Evolutionary conservation across 2,888 invertebrate genomes (phyloP), one percentile per base, ranked within the genome.

Genomic region (Campoplex nolae): DNA sequence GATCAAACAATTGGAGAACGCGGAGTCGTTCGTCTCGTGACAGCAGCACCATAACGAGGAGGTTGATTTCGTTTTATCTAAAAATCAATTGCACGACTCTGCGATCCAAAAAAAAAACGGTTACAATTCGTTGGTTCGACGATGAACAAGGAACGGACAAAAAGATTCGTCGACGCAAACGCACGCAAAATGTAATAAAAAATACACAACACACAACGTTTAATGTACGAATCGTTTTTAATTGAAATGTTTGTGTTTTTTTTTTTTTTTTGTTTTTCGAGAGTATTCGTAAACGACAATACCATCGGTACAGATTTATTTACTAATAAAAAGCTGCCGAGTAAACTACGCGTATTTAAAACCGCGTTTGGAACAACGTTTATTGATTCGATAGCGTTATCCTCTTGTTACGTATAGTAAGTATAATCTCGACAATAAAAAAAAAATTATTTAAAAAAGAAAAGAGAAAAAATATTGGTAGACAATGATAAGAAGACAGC

Each of bases 211-310:
- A 84, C 70, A 62, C 23, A 23, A 23, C 62, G 74, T 74, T 81
- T 88, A 88, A 85, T 87, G 90, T 92, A 91, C 86, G 90, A 92
- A 92, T 92, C 89, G 90, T 89, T 91, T 92, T 93, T 92, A 92
- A 92, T 92, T 93, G 91, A 92, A 93, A 93, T 91, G 91, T 91
- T 51, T 76, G 62, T 68, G 71, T 38, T 38, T 38, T 38, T 71
- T 42, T 68, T 54, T 38, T 74, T 56, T 48, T 65, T 48, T 54
- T 76, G 70, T 75, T 74, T 54, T 71, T 92, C 89, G 90, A 92
- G 90, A 65, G 91, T 92, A 93, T 92, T 92, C 90, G 88, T 89
- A 79, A 85, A 88, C 92, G 89, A 92, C 92, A 92, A 92, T 92
- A 92, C 90, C 92, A 90, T 91, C 74, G 89, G 86, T 89, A 90